phyloP scores from a whole-genome alignment of 2,888 invertebrate species.

The Agrypnus murinus region DNA sequence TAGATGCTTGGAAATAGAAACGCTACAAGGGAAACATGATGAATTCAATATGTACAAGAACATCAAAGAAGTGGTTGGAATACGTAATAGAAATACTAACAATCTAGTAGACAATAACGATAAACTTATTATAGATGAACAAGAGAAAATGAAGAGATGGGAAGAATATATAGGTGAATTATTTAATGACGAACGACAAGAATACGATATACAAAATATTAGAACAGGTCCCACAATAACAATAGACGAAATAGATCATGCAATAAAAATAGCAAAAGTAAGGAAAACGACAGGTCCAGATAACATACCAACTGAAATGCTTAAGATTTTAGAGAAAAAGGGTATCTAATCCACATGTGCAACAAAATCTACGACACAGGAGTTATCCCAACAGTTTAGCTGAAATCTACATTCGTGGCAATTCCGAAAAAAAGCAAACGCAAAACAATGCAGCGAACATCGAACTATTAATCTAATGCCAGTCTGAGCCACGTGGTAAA shows the following conservation, averaged over 20 bases:
- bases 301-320: neutral
- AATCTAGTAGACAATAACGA: no score
- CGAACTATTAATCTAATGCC: no score
- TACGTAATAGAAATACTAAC: no score
- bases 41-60: no score
- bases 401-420: constrained; percentile 8
- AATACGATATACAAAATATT: neutral
- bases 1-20: no score
- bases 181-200: neutral
- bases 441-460: no score
- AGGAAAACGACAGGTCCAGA: neutral
- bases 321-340: neutral
- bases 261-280: neutral
- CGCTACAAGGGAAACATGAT: no score
- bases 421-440: constrained; percentile 4
- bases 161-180: neutral
- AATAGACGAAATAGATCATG: neutral
- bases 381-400: neutral
- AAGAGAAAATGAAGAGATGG: no score
- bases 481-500: no score
- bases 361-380: neutral
- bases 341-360: neutral
- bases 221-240: neutral
- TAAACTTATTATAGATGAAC: no score
- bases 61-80: no score